Evolutionary conservation across 2,888 invertebrate species (phyloP).

Genomic region (Pandemis heparana): DNA sequence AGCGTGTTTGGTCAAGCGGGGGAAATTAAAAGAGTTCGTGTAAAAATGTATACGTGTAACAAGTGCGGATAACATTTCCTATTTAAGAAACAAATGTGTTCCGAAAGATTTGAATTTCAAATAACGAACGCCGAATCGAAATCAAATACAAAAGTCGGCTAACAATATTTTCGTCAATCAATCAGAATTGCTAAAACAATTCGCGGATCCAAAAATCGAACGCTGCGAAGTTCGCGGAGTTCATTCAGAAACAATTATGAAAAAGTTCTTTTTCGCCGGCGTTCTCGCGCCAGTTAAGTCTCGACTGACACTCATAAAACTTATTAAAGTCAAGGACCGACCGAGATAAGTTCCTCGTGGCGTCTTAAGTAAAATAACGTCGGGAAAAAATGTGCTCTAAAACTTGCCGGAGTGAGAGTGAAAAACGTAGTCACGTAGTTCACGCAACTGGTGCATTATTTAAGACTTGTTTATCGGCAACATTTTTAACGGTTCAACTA

Average conservation of each 20-base stretch:
- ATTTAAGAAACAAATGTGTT: neutral
- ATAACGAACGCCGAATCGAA: conserved; percentile 29
- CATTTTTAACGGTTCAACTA: conserved; percentile 41
- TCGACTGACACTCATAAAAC: conserved; percentile 85
- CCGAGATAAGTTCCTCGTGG: conserved; percentile 82
- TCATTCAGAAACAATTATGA: conserved; percentile 83
- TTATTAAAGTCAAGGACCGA: conserved; percentile 86
- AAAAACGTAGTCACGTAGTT: conserved; percentile 59
- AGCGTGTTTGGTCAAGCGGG: conserved; percentile 67
- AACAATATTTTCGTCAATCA: conserved; percentile 65
- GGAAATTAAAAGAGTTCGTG: conserved; percentile 46
- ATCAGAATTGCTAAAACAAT: conserved; percentile 53
- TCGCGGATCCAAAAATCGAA: conserved; percentile 72
- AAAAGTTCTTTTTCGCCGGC: conserved; percentile 81
- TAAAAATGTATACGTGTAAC: conserved; percentile 42
- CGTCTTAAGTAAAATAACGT: conserved; percentile 85
- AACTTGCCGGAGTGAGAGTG: conserved; percentile 79
- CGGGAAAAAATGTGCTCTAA: conserved; percentile 77
- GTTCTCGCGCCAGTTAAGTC: conserved; percentile 83
- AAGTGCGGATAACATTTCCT: neutral
- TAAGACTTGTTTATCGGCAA: conserved; percentile 53
- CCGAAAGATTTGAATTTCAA: conserved; percentile 5
- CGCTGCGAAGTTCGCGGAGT: conserved; percentile 66
- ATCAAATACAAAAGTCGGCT: conserved; percentile 48
- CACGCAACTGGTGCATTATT: conserved; percentile 58